Evolutionary conservation across 1,140 invertebrate genomes (phyloP).

Genomic region (Hydropsyche tenuis): DNA sequence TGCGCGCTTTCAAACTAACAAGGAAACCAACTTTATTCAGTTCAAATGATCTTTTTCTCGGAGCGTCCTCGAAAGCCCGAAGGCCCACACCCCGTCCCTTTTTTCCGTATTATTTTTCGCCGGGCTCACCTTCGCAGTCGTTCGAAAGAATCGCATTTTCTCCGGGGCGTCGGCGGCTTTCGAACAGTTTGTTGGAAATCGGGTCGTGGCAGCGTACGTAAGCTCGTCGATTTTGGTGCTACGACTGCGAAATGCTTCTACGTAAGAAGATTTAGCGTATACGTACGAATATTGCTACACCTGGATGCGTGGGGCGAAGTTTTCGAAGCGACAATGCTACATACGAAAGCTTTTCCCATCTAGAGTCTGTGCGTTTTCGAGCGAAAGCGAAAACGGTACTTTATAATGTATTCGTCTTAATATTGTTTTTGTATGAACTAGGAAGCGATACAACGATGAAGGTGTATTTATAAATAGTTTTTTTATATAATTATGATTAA

Average conservation of each 20-base stretch:
- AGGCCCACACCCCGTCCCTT: no score
- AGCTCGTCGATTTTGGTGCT: not conserved
- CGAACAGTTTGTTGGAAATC: not conserved
- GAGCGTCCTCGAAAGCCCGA: constrained; percentile 32
- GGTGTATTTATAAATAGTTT: no score
- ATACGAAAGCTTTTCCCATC: no score
- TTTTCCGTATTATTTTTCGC: not conserved
- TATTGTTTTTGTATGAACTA: no score
- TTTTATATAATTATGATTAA: no score
- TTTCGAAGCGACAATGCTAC: no score
- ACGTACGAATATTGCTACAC: no score
- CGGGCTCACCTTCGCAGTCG: not conserved
- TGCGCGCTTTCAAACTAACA: constrained; percentile 44
- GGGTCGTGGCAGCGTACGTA: not conserved
- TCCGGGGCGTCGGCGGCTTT: not conserved
- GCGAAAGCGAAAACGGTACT: no score
- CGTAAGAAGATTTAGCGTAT: not conserved
- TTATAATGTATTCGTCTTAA: no score
- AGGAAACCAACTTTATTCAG: constrained; percentile 44
- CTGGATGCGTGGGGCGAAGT: no score
- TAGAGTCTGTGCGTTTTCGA: no score
- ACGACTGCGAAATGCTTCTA: constrained; percentile 18
- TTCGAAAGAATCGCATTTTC: constrained; percentile 33
- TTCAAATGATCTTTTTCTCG: constrained; percentile 45
- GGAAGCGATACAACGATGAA: no score